Base-by-base conservation (phyloP, 1,140 invertebrate genomes). In the Drosophila mauritiana region DNA sequence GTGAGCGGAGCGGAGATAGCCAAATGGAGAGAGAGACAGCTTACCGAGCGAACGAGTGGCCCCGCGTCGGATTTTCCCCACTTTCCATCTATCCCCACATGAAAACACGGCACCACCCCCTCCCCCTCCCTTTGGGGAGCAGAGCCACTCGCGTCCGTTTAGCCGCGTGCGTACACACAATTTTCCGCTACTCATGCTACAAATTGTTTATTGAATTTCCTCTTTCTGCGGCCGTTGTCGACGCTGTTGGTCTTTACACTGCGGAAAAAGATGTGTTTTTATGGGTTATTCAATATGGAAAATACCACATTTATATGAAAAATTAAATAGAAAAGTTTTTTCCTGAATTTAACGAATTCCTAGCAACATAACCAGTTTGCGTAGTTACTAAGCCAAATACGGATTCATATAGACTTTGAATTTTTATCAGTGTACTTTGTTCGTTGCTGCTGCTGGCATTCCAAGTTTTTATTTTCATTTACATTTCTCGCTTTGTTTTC, bases 181-280 rank as follows among this genome's bases (percentile, higher is more conserved):
- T 89, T 89, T 89, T 89, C 84, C 84, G 84, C 84, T 89, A 84
- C 84, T 89, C 84, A 89, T 89, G 84, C 86, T 89, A 80, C 84
- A 89, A 89, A 89, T 89, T 89, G 84, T 89, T 89, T 89, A 88
- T 88, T 88, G 84, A 86, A 86, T 86, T 86, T 86, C 83, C 83
- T 86, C 83, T 85, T 86, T 63, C 57, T 83, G 80, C 51, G 62
- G 59, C 61, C 68, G 39, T 57, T 59, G 73, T 54, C 52, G 58
- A 49, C 39, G 51, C 36, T 57, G 65, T 36, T 69, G 34, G 40
- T 64, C 39, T 58, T 34, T 15, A n/a, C 17, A 52, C 59, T 27
- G 37, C 11, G 20, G 34, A 5, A 49, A 31, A 49, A 17, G 17
- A 17, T 17, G 17, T 1, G 17, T 17, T 17, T 1, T 17, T 17